Conservation (phyloP, 2,797 vertebrate genomes). For the Sebastes nivosus region DNA sequence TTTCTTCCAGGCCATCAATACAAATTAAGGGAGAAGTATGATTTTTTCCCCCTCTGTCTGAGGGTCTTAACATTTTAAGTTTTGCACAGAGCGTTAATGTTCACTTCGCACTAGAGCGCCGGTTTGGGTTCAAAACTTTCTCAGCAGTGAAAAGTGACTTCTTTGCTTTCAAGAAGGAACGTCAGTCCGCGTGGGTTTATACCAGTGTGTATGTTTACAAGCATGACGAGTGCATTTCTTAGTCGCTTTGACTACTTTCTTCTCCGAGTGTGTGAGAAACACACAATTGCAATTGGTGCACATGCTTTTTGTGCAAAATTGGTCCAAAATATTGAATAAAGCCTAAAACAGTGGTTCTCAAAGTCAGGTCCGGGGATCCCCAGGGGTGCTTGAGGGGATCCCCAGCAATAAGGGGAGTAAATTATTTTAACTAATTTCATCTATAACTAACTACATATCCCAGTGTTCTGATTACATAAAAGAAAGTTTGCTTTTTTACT, state of each 20-base stretch:
- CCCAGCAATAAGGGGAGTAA: too few species aligned
- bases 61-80: conserved; percentile 76
- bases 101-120: conserved; percentile 23
- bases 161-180: neutral
- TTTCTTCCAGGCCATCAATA: conserved; percentile 97
- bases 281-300: neutral
- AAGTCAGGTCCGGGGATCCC: too few species aligned
- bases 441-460: too few species aligned
- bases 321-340: too few species aligned
- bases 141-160: neutral
- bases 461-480: too few species aligned
- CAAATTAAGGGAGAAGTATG: conserved; percentile 95
- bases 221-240: neutral
- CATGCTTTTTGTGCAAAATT: rapidly evolving
- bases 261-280: neutral
- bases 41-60: conserved; percentile 62
- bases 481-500: too few species aligned
- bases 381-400: too few species aligned
- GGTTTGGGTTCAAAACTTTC: conserved; percentile 60
- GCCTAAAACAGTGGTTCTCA: too few species aligned
- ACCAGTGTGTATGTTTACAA: neutral
- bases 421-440: too few species aligned
- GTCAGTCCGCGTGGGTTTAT: neutral
- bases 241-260: rapidly evolving
- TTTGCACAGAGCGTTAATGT: conserved; percentile 45